A percentile compares a stretch with the other conserved stretches of the same genome.
Evolutionary conservation across 2,797 vertebrate genomes (phyloP).

Genomic region (Salarias fasciatus): DNA sequence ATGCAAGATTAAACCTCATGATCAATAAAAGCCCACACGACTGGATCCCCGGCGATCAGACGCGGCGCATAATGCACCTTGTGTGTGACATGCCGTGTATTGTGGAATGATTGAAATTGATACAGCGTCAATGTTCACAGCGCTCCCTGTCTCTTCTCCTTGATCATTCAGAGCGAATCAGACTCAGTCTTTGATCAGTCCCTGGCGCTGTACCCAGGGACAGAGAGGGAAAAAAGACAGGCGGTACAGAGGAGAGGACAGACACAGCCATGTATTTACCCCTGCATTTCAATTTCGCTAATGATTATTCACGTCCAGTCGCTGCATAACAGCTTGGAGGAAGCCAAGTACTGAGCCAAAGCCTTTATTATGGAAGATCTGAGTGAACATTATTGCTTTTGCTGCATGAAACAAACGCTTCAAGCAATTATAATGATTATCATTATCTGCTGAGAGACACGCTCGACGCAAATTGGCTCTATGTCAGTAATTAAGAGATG

Average conservation of each 20-base stretch:
- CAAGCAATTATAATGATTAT: slow-evolving; percentile 80
- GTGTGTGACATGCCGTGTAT: slow-evolving; percentile 58
- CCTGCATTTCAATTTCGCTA: slow-evolving; percentile 75
- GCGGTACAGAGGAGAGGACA: slow-evolving; percentile 64
- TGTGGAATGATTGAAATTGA: slow-evolving; percentile 73
- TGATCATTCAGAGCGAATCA: slow-evolving; percentile 75
- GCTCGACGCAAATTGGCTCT: slow-evolving; percentile 74
- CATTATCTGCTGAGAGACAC: slow-evolving; percentile 79
- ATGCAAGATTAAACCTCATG: slow-evolving; percentile 59
- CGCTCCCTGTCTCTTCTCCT: slow-evolving; percentile 70
- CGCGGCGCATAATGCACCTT: slow-evolving; percentile 53
- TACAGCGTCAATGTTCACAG: slow-evolving; percentile 72
- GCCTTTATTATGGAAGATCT: slow-evolving; percentile 78
- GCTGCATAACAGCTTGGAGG: slow-evolving; percentile 72
- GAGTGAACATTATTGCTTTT: slow-evolving; percentile 80
- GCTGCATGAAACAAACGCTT: slow-evolving; percentile 78
- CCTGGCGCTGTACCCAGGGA: slow-evolving; percentile 61
- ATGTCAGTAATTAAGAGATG: slow-evolving; percentile 79
- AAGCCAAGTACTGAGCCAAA: slow-evolving; percentile 67
- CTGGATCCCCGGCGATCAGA: slow-evolving; percentile 65
- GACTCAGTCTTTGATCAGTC: slow-evolving; percentile 77
- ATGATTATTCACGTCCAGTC: slow-evolving; percentile 79
- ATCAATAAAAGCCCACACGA: slow-evolving; percentile 58
- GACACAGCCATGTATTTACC: slow-evolving; percentile 68
- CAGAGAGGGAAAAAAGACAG: slow-evolving; percentile 66